These are phyloP conservation scores for Cryptocephalus primarius DNA, from an alignment of 2,888 invertebrate species.

Conservation along the genomic window DNA sequence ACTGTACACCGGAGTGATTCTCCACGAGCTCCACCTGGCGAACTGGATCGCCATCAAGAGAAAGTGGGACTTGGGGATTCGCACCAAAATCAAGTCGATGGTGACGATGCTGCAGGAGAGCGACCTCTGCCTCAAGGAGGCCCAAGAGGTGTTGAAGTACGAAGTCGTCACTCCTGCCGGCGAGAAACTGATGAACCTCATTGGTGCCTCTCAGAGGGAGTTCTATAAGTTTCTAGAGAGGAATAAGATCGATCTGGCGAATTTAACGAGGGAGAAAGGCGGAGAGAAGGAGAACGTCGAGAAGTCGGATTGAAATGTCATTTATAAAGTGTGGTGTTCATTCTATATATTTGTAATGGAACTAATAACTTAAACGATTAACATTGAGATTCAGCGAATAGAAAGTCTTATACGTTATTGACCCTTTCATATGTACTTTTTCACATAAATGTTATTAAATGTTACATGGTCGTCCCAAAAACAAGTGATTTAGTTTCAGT, in stretches of 20 bases:
- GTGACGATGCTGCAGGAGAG: slow-evolving; percentile 39
- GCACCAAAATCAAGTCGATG: slow-evolving; percentile 32
- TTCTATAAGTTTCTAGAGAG: slow-evolving; percentile 41
- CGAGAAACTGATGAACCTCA: slow-evolving; percentile 41
- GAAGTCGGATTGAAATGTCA: no score
- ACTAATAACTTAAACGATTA: no score
- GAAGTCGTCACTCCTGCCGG: slow-evolving; percentile 46
- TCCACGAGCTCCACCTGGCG: slow-evolving; percentile 38
- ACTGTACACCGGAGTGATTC: slow-evolving; percentile 66
- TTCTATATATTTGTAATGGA: no score
- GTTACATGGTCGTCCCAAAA: no score
- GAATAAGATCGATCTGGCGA: slow-evolving; percentile 26
- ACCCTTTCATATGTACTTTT: no score
- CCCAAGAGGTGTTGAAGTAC: slow-evolving; percentile 39
- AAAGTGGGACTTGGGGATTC: slow-evolving; percentile 31
- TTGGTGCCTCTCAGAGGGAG: slow-evolving; percentile 39
- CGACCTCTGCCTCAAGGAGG: slow-evolving; percentile 36
- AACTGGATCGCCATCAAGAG: slow-evolving; percentile 26
- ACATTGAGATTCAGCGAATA: no score
- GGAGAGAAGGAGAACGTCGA: no score
- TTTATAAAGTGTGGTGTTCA: no score
- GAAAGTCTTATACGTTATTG: no score
- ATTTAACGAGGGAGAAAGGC: no score
- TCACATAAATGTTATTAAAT: no score
- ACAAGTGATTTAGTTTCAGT: no score